phyloP scores from a whole-genome alignment of 2,797 vertebrate species.

The Octomys mimax region DNA sequence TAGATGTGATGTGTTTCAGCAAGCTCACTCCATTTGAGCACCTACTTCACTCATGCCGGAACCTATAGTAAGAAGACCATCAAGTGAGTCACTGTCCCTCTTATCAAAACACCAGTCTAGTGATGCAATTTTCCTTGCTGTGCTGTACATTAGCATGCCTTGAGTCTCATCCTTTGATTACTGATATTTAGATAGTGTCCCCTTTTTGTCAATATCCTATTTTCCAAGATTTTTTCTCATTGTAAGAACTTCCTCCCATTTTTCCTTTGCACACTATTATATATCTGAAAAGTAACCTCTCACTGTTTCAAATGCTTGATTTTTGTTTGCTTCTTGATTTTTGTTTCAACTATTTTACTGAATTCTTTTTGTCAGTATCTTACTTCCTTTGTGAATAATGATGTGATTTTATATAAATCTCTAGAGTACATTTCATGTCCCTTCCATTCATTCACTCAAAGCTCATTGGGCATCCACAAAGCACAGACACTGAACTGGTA shows the following conservation, averaged over 20 bases:
- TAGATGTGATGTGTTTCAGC: not conserved
- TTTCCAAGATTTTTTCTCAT: not conserved
- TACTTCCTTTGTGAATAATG: not conserved
- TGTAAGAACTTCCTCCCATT: not conserved
- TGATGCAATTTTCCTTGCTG: not conserved
- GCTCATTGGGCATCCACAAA: not conserved
- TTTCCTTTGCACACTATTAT: not conserved
- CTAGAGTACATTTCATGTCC: not conserved
- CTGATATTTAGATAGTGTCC: not conserved
- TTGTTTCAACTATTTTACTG: not conserved
- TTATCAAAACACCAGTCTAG: not conserved
- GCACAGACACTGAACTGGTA: not conserved
- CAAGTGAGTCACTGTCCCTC: not conserved
- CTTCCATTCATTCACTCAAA: not conserved
- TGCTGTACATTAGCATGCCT: not conserved
- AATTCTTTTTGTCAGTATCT: not conserved
- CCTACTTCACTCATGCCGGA: not conserved
- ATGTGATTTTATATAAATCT: conserved; percentile 30
- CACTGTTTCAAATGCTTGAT: not conserved
- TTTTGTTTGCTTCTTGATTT: not conserved
- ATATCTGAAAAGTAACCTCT: not conserved
- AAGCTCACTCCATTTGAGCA: not conserved
- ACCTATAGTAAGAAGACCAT: not conserved
- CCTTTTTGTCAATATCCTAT: not conserved
- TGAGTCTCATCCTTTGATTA: not conserved